Evolutionary conservation across 1,140 invertebrate genomes (phyloP).

Genomic region (Drosophila bipectinata): DNA sequence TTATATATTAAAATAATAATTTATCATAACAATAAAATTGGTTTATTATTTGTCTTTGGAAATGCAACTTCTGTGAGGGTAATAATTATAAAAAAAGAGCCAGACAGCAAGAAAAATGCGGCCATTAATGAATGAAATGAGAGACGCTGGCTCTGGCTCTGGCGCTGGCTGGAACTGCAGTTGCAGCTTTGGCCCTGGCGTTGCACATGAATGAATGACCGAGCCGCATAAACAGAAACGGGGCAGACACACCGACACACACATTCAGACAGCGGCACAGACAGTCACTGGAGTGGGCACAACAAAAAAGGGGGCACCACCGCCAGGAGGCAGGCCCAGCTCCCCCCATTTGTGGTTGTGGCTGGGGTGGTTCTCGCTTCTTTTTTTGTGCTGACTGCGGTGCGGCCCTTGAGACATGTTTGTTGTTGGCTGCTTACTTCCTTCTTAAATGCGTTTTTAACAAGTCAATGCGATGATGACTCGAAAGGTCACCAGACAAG

Average conservation of each 20-base stretch:
- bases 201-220: conserved; percentile 69
- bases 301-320: conserved; percentile 3
- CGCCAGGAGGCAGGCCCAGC: conserved; percentile 7
- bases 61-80: conserved; percentile 33
- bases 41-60: not conserved
- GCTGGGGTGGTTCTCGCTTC: conserved; percentile 7
- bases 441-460: conserved; percentile 67
- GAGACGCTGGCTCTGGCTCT: conserved; percentile 29
- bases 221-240: conserved; percentile 64
- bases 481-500: conserved; percentile 75
- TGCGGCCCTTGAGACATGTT: conserved; percentile 48
- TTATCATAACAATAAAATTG: too few relatives aligned
- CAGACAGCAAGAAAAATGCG: conserved; percentile 63
- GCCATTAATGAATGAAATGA: conserved; percentile 76
- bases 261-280: conserved; percentile 10
- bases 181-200: conserved; percentile 32
- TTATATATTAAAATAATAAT: too few relatives aligned
- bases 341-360: conserved; percentile 5
- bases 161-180: conserved; percentile 27
- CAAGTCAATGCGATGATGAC: conserved; percentile 71
- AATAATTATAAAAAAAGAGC: conserved; percentile 30
- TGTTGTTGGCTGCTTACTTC: conserved; percentile 53
- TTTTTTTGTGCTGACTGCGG: conserved; percentile 1
- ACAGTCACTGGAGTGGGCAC: conserved; percentile 5
- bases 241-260: conserved; percentile 37